Conservation (phyloP, 2,113 vertebrate species). For the Lampris incognitus region DNA sequence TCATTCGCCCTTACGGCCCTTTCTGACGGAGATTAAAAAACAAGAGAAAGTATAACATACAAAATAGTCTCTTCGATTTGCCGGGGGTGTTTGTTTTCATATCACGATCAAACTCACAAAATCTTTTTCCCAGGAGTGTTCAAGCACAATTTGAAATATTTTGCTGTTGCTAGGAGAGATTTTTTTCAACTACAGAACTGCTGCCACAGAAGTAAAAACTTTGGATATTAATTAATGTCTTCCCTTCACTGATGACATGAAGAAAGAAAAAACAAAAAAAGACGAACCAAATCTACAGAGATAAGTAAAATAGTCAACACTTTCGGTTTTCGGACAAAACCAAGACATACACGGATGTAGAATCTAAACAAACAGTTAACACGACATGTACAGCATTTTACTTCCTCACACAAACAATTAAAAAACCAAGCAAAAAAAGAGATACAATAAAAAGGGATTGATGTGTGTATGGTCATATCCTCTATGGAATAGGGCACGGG, state of each 20-base stretch:
- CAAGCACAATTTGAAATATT: conserved; percentile 15
- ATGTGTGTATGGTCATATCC: background rate
- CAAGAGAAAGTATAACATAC: conserved; percentile 1
- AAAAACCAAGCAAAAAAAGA: background rate
- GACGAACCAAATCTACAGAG: conserved; percentile 48
- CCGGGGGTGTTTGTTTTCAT: background rate
- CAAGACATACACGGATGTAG: conserved; percentile 30
- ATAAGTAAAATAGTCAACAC: conserved; percentile 6
- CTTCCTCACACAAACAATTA: conserved; percentile 1
- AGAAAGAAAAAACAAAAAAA: conserved; percentile 42
- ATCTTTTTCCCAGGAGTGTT: too few species aligned
- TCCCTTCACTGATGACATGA: conserved; percentile 56
- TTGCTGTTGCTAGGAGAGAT: conserved; percentile 1
- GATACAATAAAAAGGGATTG: background rate
- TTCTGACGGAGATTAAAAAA: conserved; percentile 39
- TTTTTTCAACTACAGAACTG: conserved; percentile 30
- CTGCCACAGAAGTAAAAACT: conserved; percentile 49
- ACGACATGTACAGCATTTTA: conserved; percentile 56
- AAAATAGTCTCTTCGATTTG: background rate
- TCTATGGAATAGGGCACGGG: too few species aligned
- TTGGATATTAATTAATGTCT: conserved; percentile 41
- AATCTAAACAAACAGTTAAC: conserved; percentile 59
- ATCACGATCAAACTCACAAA: too few species aligned
- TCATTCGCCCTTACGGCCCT: conserved; percentile 40
- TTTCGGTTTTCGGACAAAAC: background rate